Conservation (phyloP, 92 coral and sea anemone species). For the Desmophyllum pertusum region DNA sequence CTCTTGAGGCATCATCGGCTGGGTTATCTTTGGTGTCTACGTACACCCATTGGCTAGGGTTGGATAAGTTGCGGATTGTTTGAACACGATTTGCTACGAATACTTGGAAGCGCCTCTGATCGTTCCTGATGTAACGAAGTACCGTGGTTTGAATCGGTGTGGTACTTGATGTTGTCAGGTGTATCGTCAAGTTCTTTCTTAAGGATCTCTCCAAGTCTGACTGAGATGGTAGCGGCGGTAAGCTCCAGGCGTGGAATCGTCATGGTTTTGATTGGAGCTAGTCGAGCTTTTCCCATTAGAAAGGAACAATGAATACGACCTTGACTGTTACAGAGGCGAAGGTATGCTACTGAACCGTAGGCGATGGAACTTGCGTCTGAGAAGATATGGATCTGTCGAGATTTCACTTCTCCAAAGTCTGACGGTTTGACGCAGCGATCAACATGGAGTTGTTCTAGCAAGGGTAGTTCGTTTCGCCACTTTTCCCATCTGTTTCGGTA, state of each 20-base stretch:
- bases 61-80: too few species aligned
- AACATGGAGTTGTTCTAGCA: conserved; percentile 44
- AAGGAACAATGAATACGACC: conserved; percentile 45
- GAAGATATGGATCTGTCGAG: conserved; percentile 49
- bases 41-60: too few species aligned
- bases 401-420: conserved; percentile 55
- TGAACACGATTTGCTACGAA: too few species aligned
- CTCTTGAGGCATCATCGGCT: too few species aligned
- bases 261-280: conserved; percentile 43
- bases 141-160: too few species aligned
- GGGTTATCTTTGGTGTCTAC: too few species aligned
- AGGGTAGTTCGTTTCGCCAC: conserved; percentile 53
- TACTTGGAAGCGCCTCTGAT: too few species aligned
- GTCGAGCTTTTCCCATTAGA: conserved; percentile 55
- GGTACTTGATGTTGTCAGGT: too few species aligned
- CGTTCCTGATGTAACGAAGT: too few species aligned
- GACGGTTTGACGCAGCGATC: conserved; percentile 59
- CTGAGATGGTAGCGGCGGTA: conserved; percentile 47
- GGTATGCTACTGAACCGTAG: conserved; percentile 57
- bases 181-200: conserved; percentile 7
- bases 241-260: conserved; percentile 58
- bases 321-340: conserved; percentile 32
- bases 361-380: conserved; percentile 56
- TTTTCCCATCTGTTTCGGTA: conserved; percentile 50
- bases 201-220: conserved; percentile 42